phyloP scores from a whole-genome alignment of 2,113 vertebrate genomes.

The Eublepharis macularius region DNA sequence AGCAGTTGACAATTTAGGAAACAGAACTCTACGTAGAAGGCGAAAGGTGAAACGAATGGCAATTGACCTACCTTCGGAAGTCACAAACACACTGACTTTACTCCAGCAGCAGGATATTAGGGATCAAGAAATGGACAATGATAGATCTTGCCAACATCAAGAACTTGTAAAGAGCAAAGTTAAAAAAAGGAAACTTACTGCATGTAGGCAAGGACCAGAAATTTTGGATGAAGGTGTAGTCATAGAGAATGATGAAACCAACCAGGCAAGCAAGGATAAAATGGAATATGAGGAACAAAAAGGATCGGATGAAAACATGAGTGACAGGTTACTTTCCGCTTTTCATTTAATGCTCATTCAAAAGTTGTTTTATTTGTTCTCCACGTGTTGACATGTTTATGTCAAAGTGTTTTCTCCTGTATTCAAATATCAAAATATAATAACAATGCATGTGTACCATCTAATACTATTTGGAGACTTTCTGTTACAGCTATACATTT shows the following conservation, averaged over 20 bases:
- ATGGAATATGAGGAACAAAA: constrained; percentile 97
- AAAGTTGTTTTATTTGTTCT: constrained; percentile 9
- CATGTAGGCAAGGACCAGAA: constrained; percentile 80
- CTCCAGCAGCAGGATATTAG: constrained; percentile 79
- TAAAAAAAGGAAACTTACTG: constrained; percentile 89
- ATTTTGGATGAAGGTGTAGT: constrained; percentile 79
- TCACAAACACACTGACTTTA: constrained; percentile 77
- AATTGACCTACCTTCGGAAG: constrained; percentile 86
- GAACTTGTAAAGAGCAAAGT: constrained; percentile 83
- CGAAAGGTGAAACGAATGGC: constrained; percentile 98
- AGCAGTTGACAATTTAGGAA: constrained; percentile 81
- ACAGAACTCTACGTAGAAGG: constrained; percentile 87
- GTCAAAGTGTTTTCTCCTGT: neutral
- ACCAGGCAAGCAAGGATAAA: constrained; percentile 86
- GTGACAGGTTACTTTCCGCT: constrained; percentile 91
- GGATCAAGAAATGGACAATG: constrained; percentile 80
- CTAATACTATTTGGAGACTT: neutral
- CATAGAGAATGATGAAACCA: constrained; percentile 79
- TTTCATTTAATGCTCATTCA: constrained; percentile 34
- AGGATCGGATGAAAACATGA: constrained; percentile 97
- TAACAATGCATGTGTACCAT: neutral
- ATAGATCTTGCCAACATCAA: constrained; percentile 72
- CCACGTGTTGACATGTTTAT: neutral
- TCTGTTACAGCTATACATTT: neutral
- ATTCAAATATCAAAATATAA: constrained; percentile 16